Percentiles rank a stretch among this genome's conserved stretches.
Conservation (phyloP, 2,797 vertebrate genomes). For the Mormyrops attenuatus region DNA sequence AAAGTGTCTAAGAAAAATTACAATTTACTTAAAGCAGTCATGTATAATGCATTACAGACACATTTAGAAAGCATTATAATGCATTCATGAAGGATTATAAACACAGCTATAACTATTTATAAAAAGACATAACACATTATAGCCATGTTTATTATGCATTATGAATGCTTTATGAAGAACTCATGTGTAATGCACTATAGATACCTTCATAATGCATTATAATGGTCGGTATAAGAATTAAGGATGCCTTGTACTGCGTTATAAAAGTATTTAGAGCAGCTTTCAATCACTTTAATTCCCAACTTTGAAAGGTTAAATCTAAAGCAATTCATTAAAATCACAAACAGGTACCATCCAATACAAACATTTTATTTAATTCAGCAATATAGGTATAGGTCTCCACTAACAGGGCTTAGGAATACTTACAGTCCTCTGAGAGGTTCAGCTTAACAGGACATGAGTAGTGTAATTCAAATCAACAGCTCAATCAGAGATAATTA, state of each 20-base stretch:
- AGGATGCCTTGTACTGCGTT: neutral
- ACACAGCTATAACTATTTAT: neutral
- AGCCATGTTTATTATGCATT: neutral
- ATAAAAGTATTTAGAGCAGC: neutral
- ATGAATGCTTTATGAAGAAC: neutral
- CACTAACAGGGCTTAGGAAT: neutral
- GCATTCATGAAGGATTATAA: no score
- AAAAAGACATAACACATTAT: neutral
- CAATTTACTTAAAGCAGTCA: neutral
- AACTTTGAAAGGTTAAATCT: neutral
- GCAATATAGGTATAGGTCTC: neutral
- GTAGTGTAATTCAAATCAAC: neutral
- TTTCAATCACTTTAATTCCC: neutral
- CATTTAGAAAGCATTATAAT: no score
- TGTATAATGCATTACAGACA: neutral
- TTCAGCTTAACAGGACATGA: neutral
- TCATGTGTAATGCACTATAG: neutral
- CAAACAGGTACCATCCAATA: neutral
- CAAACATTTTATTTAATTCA: neutral
- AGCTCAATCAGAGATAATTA: neutral
- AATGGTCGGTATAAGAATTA: neutral
- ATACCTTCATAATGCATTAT: neutral
- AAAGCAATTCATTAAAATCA: neutral
- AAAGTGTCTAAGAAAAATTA: neutral
- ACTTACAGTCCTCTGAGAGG: neutral